These are phyloP conservation scores for Tamias sibiricus DNA, from an alignment of 2,113 vertebrate species.

Conservation along the genomic window DNA sequence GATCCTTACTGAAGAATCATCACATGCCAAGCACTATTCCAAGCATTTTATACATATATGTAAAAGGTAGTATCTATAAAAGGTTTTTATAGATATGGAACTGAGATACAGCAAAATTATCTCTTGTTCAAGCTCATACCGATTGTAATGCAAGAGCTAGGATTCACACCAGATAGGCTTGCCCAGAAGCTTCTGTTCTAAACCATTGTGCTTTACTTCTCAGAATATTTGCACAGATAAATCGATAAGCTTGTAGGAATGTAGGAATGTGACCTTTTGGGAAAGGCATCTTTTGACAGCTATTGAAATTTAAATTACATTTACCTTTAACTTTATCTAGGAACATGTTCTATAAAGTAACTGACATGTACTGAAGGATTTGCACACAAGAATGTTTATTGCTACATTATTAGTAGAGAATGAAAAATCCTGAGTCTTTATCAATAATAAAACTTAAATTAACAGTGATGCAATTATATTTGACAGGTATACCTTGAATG, in stretches of 20 bases:
- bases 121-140: not conserved
- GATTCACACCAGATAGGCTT: not conserved
- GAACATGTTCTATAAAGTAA: not conserved
- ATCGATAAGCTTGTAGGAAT: not conserved
- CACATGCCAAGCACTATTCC: not conserved
- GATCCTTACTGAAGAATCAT: not conserved
- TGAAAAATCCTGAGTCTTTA: not conserved
- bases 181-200: not conserved
- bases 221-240: not conserved
- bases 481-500: not conserved
- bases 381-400: not conserved
- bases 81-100: not conserved
- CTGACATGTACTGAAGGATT: not conserved
- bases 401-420: not conserved
- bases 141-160: not conserved
- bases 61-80: not conserved
- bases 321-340: not conserved
- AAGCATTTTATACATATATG: not conserved
- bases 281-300: not conserved
- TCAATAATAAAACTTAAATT: not conserved
- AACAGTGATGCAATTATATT: not conserved
- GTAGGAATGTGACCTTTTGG: not conserved
- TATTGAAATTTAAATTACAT: constrained; percentile 26
- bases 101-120: not conserved
- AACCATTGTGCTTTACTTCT: not conserved